Conservation (phyloP, 1,140 invertebrate genomes). For the Aphaenogaster rudis region DNA sequence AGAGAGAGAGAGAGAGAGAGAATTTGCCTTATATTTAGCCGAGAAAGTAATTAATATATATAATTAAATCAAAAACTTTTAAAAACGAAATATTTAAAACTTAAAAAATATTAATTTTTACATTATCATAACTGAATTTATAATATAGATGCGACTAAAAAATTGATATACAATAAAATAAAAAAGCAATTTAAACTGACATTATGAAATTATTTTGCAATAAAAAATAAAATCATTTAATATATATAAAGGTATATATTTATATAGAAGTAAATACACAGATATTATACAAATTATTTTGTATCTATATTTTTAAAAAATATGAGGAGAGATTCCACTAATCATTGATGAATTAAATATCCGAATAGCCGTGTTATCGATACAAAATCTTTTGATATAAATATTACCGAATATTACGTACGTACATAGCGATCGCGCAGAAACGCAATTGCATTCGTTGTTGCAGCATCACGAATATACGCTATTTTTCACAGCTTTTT, state of each 20-base stretch:
- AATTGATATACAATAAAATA: background rate
- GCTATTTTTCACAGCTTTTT: slow-evolving; percentile 38
- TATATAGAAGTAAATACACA: background rate
- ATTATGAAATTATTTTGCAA: background rate
- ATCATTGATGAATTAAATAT: background rate
- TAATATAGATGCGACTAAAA: background rate
- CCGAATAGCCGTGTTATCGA: background rate
- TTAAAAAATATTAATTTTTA: background rate
- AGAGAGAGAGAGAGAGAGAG: no score
- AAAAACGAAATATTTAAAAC: background rate
- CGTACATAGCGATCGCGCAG: background rate
- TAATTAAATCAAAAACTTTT: background rate
- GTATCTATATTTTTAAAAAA: background rate
- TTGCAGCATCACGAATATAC: background rate
- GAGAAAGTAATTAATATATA: background rate
- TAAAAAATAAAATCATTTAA: slow-evolving; percentile 9
- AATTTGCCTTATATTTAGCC: background rate
- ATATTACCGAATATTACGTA: background rate
- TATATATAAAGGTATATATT: background rate
- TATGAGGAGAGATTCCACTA: background rate
- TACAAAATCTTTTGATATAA: background rate
- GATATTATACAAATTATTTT: slow-evolving; percentile 25
- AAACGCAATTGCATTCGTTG: slow-evolving; percentile 1
- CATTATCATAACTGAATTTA: background rate
- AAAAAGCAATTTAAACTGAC: background rate